A percentile compares a stretch with the other conserved stretches of the same genome.
Conservation (phyloP, 2,113 vertebrate genomes). For the Eupsittula cactorum region DNA sequence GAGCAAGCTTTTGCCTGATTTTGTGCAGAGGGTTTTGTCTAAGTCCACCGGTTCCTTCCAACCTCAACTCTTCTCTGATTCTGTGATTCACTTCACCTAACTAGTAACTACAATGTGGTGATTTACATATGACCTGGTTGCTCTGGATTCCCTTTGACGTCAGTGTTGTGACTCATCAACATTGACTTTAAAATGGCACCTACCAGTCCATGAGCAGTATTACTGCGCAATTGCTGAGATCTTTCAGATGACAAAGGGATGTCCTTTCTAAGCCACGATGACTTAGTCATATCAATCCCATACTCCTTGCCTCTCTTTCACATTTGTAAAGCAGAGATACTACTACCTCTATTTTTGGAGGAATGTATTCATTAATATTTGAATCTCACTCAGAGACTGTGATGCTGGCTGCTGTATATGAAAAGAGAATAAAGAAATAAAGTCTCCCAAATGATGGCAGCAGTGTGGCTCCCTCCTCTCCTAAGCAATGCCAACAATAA, state of each 20-base stretch:
- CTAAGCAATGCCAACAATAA: conserved; percentile 31
- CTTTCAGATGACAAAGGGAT: background rate
- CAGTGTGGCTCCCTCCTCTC: background rate
- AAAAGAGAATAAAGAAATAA: conserved; percentile 25
- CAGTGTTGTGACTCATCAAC: background rate
- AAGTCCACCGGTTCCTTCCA: background rate
- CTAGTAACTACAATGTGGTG: background rate
- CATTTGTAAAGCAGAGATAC: background rate
- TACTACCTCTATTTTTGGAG: background rate
- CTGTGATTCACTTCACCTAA: background rate
- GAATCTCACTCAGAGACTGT: background rate
- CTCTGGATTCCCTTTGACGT: background rate
- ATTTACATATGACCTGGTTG: background rate
- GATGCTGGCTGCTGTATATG: background rate
- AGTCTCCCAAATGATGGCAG: conserved; percentile 18
- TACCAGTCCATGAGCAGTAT: background rate
- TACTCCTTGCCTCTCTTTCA: background rate
- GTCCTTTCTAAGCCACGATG: background rate
- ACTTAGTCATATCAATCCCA: background rate
- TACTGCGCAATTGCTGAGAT: background rate
- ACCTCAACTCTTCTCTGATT: background rate
- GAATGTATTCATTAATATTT: background rate
- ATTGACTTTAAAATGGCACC: background rate
- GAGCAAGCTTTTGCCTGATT: background rate
- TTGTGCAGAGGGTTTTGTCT: background rate